Base-by-base conservation (phyloP, 2,888 invertebrate species). In the Eurois occulta region DNA sequence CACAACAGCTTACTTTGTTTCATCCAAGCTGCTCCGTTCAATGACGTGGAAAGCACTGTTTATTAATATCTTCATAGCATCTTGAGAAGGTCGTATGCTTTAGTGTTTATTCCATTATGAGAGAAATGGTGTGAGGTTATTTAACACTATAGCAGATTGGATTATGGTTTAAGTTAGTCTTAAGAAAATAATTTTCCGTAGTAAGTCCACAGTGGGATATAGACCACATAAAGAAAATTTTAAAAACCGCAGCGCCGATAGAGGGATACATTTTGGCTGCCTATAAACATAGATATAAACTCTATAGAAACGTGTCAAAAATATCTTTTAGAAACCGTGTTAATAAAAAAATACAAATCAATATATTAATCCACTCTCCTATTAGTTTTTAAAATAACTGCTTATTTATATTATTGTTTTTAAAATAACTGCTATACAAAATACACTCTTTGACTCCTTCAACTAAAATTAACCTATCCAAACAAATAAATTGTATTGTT, bases 1-100 rank as follows among this genome's bases (percentile, higher is more conserved):
- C 74, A 84, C 80, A 89, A 89, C 78, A 85, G 87, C 87, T 89
- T 85, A 89, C 88, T 90, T 90, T 91, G 91, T 92, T 90, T 90
- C 90, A 87, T 88, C 85, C 83, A 83, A 86, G 83, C 84, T 79
- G 86, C 87, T 83, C 28, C 1, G 85, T 89, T 85, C 88, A 81
- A 86, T 81, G 88, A 91, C 89, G 90, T 90, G 89, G 88, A 86
- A 89, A 88, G 88, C 85, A 84, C 75, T 84, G 81, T 87, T 84
- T 85, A 87, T 86, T 85, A 87, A 87, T 90, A 90, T 87, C 85
- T 88, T 86, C 75, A 77, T 71, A 32, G 67, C 52, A 48, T 79
- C 64, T 21, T 68, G 32, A 77, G 41, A 58, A 77, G 46, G 48
- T 78, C 72, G 24, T 78, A 66, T 70, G 13, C 60, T 83, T 24